Percentiles rank a stretch among this genome's conserved stretches.
Conservation (phyloP, 2,113 vertebrate genomes). For the Perca flavescens region DNA sequence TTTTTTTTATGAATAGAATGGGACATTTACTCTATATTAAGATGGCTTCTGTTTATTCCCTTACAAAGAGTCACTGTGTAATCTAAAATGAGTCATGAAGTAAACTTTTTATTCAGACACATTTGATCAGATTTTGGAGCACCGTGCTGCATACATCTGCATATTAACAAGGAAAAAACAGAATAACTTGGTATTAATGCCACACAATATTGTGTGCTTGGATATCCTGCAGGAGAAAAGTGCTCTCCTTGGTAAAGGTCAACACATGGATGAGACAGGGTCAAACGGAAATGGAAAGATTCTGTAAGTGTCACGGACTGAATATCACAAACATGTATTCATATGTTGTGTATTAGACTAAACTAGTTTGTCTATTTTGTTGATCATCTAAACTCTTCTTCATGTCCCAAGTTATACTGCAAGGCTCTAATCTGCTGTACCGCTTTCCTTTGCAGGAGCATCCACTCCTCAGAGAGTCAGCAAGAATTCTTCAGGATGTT, state of each 20-base stretch:
- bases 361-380: not conserved
- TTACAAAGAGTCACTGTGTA: not conserved
- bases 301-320: slow-evolving; percentile 69
- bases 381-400: not conserved
- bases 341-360: not conserved
- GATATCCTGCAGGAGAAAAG: slow-evolving; percentile 78
- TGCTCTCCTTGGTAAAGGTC: slow-evolving; percentile 79
- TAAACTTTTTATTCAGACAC: not conserved
- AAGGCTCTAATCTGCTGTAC: not conserved
- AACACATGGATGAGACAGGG: slow-evolving; percentile 69
- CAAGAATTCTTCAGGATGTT: slow-evolving; percentile 99
- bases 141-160: slow-evolving; percentile 2
- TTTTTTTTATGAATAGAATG: not conserved
- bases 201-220: slow-evolving; percentile 2
- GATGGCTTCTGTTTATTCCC: not conserved
- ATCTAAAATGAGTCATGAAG: not conserved
- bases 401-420: not conserved
- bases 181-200: not conserved
- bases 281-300: slow-evolving; percentile 81
- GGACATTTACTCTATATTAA: not conserved
- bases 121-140: not conserved
- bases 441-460: slow-evolving; percentile 84
- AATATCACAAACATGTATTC: not conserved
- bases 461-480: slow-evolving; percentile 99
- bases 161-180: not conserved